phyloP scores from a whole-genome alignment of 1,140 invertebrate species.

The Mercenaria mercenaria region DNA sequence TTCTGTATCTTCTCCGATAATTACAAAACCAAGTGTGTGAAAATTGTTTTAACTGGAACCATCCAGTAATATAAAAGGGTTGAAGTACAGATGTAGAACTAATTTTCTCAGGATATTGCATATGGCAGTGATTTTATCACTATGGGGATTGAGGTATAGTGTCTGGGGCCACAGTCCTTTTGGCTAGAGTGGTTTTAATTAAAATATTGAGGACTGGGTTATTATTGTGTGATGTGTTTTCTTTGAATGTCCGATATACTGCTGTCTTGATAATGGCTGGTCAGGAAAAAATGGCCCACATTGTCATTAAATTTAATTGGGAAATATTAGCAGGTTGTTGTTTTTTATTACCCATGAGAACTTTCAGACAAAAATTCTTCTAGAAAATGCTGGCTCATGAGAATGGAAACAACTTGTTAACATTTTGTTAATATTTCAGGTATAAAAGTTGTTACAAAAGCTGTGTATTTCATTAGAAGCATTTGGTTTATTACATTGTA shows the following conservation, averaged over 20 bases:
- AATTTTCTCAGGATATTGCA: neutral
- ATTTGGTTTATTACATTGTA: conserved; percentile 10
- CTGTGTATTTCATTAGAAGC: conserved; percentile 24
- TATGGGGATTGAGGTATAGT: neutral
- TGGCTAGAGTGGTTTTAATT: neutral
- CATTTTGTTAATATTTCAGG: neutral
- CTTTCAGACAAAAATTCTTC: too few species aligned
- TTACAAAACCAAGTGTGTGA: conserved; percentile 9
- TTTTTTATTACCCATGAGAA: too few species aligned
- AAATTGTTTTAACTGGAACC: conserved; percentile 11
- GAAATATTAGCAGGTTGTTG: too few species aligned
- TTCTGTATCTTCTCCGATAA: neutral
- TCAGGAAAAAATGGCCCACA: neutral
- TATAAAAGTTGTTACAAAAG: neutral
- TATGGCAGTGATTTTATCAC: neutral
- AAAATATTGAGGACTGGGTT: neutral
- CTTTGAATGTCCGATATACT: neutral
- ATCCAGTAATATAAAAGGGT: neutral
- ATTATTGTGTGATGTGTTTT: neutral
- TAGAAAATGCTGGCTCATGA: too few species aligned
- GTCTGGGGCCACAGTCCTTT: neutral
- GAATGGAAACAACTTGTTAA: conserved; percentile 15
- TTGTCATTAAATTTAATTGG: too few species aligned
- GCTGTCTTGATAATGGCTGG: neutral
- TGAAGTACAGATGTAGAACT: conserved; percentile 1